phyloP scores from a whole-genome alignment of 2,888 invertebrate genomes.

The Melangyna quadrimaculata region DNA sequence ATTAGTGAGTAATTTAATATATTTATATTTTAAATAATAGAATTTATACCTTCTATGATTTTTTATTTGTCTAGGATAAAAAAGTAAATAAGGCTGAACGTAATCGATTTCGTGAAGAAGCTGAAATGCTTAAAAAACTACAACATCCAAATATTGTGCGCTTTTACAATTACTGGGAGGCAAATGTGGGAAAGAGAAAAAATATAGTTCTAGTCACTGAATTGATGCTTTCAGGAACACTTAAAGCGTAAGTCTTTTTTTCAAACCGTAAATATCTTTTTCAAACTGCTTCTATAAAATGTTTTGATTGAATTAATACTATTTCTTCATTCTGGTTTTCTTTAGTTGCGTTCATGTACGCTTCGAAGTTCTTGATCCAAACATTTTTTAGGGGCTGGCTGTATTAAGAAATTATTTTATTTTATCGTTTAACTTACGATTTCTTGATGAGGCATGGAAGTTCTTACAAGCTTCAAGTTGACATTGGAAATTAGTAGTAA shows the following conservation, averaged over 20 bases:
- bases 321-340: too few species aligned
- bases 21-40: neutral
- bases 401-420: too few species aligned
- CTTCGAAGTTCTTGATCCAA: too few species aligned
- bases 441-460: too few species aligned
- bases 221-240: constrained; percentile 99
- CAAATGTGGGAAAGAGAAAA: constrained; percentile 93
- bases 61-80: constrained; percentile 87
- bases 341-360: too few species aligned
- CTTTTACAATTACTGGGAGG: constrained; percentile 99
- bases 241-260: constrained; percentile 92
- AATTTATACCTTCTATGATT: neutral
- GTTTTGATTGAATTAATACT: too few species aligned
- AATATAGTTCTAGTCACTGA: constrained; percentile 99
- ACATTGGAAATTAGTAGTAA: too few species aligned
- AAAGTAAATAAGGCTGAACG: constrained; percentile 98
- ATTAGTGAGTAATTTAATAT: constrained; percentile 84
- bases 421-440: too few species aligned
- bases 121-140: constrained; percentile 99
- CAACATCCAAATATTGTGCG: constrained; percentile 99
- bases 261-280: neutral
- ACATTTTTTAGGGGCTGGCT: too few species aligned
- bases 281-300: neutral
- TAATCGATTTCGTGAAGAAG: constrained; percentile 96
- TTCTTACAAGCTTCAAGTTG: too few species aligned